phyloP scores from a whole-genome alignment of 2,888 invertebrate species.

The Callinectes sapidus region DNA sequence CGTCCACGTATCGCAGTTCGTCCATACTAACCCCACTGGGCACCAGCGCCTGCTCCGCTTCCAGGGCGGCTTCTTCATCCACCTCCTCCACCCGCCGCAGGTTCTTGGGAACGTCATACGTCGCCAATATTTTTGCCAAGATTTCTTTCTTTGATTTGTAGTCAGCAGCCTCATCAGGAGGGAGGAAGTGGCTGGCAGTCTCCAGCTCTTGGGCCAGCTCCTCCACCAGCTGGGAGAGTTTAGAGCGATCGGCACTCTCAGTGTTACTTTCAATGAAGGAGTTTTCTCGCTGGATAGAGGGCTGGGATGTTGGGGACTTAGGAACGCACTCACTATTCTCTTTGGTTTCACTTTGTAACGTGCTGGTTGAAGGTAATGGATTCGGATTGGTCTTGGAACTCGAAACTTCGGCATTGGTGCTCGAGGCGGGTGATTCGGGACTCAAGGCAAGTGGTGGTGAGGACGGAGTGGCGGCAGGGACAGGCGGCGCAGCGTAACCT shows the following conservation, averaged over 20 bases:
- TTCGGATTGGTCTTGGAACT: background rate
- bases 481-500: conserved; percentile 61
- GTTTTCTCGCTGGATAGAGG: conserved; percentile 40
- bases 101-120: conserved; percentile 71
- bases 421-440: background rate
- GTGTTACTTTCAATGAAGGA: conserved; percentile 58
- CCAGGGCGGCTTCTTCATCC: conserved; percentile 64
- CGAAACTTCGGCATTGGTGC: background rate
- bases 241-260: conserved; percentile 56
- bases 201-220: conserved; percentile 70
- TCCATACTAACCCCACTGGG: conserved; percentile 65
- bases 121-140: conserved; percentile 65
- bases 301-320: background rate
- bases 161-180: background rate
- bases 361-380: background rate
- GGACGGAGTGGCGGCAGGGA: background rate
- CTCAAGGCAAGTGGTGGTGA: conserved; percentile 17
- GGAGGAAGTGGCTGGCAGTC: conserved; percentile 41
- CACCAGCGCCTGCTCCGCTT: conserved; percentile 63
- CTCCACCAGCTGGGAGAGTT: conserved; percentile 66
- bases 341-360: background rate
- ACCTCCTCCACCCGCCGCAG: conserved; percentile 71
- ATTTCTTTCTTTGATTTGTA: conserved; percentile 60
- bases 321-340: conserved; percentile 12
- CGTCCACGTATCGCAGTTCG: conserved; percentile 69